These are phyloP conservation scores for Himalopsyche anomala DNA, from an alignment of 2,888 invertebrate genomes.

Conservation along the genomic window DNA sequence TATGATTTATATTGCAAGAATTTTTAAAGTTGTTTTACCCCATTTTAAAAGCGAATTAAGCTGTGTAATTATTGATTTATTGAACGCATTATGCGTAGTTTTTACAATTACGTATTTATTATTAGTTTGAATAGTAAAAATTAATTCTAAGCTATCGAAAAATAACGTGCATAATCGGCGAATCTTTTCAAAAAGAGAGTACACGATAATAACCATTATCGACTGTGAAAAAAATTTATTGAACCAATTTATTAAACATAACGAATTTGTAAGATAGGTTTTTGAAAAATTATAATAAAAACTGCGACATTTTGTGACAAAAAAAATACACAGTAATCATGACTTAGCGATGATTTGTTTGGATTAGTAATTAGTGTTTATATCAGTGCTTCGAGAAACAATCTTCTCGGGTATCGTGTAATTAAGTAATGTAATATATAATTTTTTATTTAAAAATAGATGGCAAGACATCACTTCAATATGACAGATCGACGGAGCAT, in stretches of 20 bases:
- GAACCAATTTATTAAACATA: conserved; percentile 39
- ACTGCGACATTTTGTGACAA: conserved; percentile 45
- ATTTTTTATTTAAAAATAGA: too few species aligned
- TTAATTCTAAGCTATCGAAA: conserved; percentile 20
- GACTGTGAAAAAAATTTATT: conserved; percentile 2
- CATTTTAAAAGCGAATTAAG: neutral
- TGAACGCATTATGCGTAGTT: conserved; percentile 8
- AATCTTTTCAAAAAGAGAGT: conserved; percentile 19
- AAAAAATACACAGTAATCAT: conserved; percentile 45
- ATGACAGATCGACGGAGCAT: too few species aligned
- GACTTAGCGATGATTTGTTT: too few species aligned
- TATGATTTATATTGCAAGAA: too few species aligned
- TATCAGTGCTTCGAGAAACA: too few species aligned
- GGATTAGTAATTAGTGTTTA: too few species aligned
- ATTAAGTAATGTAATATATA: too few species aligned
- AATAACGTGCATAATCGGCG: neutral
- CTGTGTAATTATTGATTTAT: neutral
- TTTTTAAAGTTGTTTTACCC: too few species aligned
- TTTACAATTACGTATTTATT: neutral
- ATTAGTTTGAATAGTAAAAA: neutral
- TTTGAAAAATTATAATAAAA: conserved; percentile 43
- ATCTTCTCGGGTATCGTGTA: too few species aligned
- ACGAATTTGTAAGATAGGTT: conserved; percentile 41
- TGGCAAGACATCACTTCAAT: too few species aligned
- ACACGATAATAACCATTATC: neutral